phyloP scores from a whole-genome alignment of 2,888 invertebrate genomes.

The Trissonchulus sp. region DNA sequence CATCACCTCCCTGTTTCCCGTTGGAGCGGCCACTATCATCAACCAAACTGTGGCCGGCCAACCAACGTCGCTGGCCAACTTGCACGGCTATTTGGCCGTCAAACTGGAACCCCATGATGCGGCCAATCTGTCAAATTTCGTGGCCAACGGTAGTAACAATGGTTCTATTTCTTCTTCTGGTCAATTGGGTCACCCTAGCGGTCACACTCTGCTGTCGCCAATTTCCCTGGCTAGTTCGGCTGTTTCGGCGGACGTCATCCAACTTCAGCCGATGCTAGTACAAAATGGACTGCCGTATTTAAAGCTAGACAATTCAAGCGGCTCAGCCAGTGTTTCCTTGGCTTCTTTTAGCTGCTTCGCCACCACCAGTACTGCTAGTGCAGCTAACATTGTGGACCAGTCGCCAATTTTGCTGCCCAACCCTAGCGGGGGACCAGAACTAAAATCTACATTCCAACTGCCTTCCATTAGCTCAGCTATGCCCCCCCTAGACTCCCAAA shows the following conservation, averaged over 20 bases:
- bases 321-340: neutral
- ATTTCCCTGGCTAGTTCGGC: neutral
- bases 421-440: no score
- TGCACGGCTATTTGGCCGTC: conserved; percentile 9
- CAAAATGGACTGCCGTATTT: neutral
- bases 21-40: neutral
- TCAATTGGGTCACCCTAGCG: neutral
- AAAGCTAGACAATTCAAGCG: neutral
- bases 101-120: conserved; percentile 1
- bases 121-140: neutral
- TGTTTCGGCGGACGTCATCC: neutral
- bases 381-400: no score
- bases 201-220: neutral
- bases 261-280: neutral
- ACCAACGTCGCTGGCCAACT: neutral
- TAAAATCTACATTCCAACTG: no score
- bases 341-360: neutral
- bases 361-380: neutral
- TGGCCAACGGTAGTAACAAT: neutral
- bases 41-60: neutral
- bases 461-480: no score
- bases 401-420: no score
- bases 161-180: neutral
- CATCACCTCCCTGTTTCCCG: neutral
- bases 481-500: no score